These are phyloP conservation scores for Sebastes minor DNA, from an alignment of 2,797 vertebrate genomes.

Conservation along the genomic window DNA sequence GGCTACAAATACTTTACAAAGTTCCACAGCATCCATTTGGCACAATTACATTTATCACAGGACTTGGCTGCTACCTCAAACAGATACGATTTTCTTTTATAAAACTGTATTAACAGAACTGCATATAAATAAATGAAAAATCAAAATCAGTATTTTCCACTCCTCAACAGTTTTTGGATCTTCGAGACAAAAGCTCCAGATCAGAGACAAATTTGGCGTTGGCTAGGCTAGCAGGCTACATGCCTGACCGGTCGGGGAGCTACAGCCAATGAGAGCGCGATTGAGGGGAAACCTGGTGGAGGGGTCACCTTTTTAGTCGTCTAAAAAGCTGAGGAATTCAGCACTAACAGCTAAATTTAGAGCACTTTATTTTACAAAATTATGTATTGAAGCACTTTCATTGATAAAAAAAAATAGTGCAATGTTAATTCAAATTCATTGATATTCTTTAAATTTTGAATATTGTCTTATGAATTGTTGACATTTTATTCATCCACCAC, in stretches of 20 bases:
- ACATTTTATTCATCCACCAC: not conserved
- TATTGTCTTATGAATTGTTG: not conserved
- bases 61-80: not conserved
- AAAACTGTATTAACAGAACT: not conserved
- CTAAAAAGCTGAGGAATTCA: not conserved
- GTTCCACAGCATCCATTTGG: conserved; percentile 24
- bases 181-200: too few relatives aligned
- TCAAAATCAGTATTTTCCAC: too few relatives aligned
- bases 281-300: not conserved
- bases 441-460: not conserved
- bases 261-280: not conserved
- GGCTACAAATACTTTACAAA: conserved; percentile 15
- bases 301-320: not conserved
- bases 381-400: not conserved
- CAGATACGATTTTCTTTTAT: not conserved
- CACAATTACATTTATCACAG: not conserved
- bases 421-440: not conserved
- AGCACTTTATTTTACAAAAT: not conserved
- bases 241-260: not conserved
- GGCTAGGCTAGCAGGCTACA: too few relatives aligned
- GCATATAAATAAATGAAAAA: not conserved
- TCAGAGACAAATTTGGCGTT: too few relatives aligned
- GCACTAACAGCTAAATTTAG: not conserved
- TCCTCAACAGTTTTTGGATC: too few relatives aligned
- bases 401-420: not conserved